Conservation (phyloP, 2,888 invertebrate genomes). For the Spisula subtruncata region DNA sequence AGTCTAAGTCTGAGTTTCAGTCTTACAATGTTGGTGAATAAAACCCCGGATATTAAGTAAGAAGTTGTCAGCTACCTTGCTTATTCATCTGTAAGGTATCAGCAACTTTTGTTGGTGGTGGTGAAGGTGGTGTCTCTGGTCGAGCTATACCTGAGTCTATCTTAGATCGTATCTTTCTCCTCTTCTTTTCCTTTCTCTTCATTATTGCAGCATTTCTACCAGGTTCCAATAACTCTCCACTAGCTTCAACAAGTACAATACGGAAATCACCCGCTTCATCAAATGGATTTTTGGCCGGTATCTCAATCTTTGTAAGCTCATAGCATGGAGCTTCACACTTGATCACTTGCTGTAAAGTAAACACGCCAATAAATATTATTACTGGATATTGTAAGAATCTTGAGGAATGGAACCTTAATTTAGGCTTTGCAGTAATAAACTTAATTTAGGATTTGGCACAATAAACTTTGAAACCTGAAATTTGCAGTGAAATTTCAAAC, state of each 20-base stretch:
- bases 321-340: constrained; percentile 86
- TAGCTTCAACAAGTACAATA: constrained; percentile 85
- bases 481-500: background rate
- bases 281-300: constrained; percentile 86
- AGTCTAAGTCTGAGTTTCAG: no score
- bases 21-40: no score
- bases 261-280: constrained; percentile 84
- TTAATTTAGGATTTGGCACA: no score
- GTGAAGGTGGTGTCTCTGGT: constrained; percentile 79
- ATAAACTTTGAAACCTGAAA: no score
- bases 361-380: background rate
- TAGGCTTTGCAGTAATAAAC: no score
- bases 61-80: constrained; percentile 62
- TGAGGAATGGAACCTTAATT: background rate
- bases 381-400: background rate
- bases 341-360: constrained; percentile 79
- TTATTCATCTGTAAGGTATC: constrained; percentile 70
- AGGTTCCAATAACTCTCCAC: constrained; percentile 75
- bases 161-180: constrained; percentile 79
- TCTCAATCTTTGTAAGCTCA: constrained; percentile 82
- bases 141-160: constrained; percentile 82
- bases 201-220: constrained; percentile 70
- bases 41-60: no score
- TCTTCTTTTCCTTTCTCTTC: constrained; percentile 78
- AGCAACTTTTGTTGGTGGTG: constrained; percentile 67